These are phyloP conservation scores for Oeneis ivallda DNA, from an alignment of 2,888 invertebrate species.

Conservation along the genomic window DNA sequence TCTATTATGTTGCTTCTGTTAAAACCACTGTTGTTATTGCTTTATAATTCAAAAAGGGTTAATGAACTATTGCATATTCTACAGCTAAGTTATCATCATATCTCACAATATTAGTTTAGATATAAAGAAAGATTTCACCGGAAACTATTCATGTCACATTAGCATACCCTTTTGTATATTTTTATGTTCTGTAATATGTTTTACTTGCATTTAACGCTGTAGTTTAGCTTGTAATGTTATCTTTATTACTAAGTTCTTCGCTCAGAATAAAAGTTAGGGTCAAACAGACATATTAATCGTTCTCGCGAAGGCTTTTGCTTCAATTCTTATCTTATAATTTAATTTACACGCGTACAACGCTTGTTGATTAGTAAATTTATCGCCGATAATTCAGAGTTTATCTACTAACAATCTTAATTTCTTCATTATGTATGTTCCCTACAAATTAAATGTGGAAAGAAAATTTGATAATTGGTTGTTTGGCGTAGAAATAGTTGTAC, in stretches of 20 bases:
- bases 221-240: slow-evolving; percentile 51
- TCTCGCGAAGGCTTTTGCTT: slow-evolving; percentile 56
- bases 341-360: slow-evolving; percentile 66
- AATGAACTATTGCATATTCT: slow-evolving; percentile 62
- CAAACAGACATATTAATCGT: slow-evolving; percentile 62
- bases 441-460: slow-evolving; percentile 44
- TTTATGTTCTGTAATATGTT: slow-evolving; percentile 46
- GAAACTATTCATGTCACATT: slow-evolving; percentile 42
- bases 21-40: slow-evolving; percentile 62
- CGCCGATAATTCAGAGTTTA: slow-evolving; percentile 60
- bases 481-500: slow-evolving; percentile 39
- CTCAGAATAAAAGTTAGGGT: slow-evolving; percentile 52
- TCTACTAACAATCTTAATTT: slow-evolving; percentile 66
- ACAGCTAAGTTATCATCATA: slow-evolving; percentile 39
- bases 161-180: slow-evolving; percentile 39
- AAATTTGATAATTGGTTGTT: slow-evolving; percentile 45
- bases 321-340: slow-evolving; percentile 73
- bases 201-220: slow-evolving; percentile 50
- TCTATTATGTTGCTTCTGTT: slow-evolving; percentile 48
- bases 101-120: slow-evolving; percentile 33
- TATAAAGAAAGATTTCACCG: slow-evolving; percentile 37
- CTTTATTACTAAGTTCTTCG: slow-evolving; percentile 53
- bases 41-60: slow-evolving; percentile 70
- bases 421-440: slow-evolving; percentile 60
- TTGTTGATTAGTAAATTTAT: slow-evolving; percentile 67